Conservation (phyloP, 2,113 vertebrate species). For the Mus pahari region DNA sequence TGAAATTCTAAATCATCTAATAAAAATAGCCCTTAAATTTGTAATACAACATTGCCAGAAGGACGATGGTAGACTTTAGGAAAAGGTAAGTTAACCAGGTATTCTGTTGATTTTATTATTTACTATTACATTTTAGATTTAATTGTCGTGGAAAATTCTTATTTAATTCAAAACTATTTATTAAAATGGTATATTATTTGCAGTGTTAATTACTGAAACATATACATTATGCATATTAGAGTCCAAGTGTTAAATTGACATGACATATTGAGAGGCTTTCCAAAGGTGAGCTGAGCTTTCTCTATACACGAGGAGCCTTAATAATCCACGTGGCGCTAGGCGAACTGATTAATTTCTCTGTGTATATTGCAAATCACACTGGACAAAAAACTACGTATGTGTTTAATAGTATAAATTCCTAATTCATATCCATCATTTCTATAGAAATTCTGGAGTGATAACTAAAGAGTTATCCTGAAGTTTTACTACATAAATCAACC, state of each 20-base stretch:
- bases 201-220: background rate
- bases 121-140: background rate
- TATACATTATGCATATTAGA: background rate
- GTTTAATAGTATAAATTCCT: background rate
- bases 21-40: background rate
- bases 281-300: background rate
- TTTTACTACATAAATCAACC: slow-evolving; percentile 36
- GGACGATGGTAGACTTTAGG: background rate
- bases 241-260: background rate
- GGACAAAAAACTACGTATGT: background rate
- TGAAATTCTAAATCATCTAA: background rate
- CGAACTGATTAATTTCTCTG: background rate
- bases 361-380: background rate
- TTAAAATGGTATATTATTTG: background rate
- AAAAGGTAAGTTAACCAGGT: background rate
- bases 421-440: background rate
- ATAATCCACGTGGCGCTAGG: background rate
- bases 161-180: background rate
- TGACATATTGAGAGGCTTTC: background rate
- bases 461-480: background rate
- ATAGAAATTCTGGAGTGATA: background rate
- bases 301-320: background rate
- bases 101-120: slow-evolving; percentile 4
- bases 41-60: background rate
- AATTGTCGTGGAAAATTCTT: background rate